Percentiles rank a stretch among this genome's conserved stretches.
These are phyloP conservation scores for Cebus imitator DNA, from an alignment of 2,113 vertebrate species.

Conservation along the genomic window DNA sequence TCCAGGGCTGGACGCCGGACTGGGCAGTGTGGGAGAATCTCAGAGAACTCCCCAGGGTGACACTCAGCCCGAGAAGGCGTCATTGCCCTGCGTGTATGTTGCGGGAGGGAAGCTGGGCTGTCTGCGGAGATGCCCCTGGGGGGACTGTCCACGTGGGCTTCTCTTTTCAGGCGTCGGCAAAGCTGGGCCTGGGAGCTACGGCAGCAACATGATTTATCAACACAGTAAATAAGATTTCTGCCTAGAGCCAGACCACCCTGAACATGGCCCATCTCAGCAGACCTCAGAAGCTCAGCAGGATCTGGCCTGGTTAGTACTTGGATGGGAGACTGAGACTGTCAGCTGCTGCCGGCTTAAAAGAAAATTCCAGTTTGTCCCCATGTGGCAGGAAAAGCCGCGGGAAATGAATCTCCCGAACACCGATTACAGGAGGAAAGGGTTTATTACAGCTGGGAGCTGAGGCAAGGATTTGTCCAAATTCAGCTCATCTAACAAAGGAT, in stretches of 20 bases:
- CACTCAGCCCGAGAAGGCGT: not conserved
- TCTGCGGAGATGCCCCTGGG: not conserved
- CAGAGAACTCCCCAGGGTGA: not conserved
- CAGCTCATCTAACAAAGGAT: too few relatives aligned
- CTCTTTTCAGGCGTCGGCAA: not conserved
- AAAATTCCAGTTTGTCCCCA: too few relatives aligned
- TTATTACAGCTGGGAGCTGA: too few relatives aligned
- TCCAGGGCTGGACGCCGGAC: fast-evolving
- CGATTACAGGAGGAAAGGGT: too few relatives aligned
- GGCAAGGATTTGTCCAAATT: too few relatives aligned
- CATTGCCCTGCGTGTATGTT: not conserved
- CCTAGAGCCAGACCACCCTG: not conserved
- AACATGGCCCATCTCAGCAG: not conserved
- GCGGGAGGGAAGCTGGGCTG: not conserved
- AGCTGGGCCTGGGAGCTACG: not conserved
- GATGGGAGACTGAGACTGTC: not conserved
- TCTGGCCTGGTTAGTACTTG: not conserved
- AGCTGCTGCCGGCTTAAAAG: too few relatives aligned
- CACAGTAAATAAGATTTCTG: not conserved
- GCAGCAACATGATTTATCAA: not conserved
- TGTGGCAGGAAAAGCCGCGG: too few relatives aligned
- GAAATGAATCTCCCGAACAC: too few relatives aligned
- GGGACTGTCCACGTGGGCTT: not conserved
- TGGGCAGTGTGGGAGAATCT: not conserved
- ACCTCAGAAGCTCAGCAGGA: not conserved